Conservation (phyloP, 2,888 invertebrate genomes). For the Apotomis capreana region DNA sequence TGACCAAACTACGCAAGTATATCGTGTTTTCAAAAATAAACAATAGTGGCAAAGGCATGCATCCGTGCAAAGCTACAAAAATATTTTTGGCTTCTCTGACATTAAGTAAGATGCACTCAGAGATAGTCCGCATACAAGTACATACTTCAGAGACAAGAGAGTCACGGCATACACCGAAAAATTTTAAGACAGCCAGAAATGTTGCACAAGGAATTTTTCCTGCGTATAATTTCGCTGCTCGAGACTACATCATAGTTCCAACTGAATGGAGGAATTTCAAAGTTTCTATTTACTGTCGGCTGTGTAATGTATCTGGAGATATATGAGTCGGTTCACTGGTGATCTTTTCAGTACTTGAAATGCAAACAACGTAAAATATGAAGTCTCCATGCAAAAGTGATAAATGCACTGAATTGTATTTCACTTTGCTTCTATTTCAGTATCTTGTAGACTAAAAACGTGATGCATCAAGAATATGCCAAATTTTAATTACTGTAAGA, state of each 20-base stretch:
- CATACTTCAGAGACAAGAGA: slow-evolving; percentile 15
- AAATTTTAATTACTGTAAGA: background rate
- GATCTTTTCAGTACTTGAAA: slow-evolving; percentile 26
- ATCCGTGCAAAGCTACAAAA: no score
- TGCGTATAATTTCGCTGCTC: slow-evolving; percentile 14
- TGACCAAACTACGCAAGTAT: no score
- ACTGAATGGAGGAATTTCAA: slow-evolving; percentile 11
- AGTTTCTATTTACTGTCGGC: slow-evolving; percentile 15
- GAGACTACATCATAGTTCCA: slow-evolving; percentile 8
- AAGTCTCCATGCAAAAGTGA: slow-evolving; percentile 7
- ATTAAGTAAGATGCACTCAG: slow-evolving; percentile 3
- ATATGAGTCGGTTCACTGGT: slow-evolving; percentile 1
- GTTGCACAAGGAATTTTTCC: slow-evolving; percentile 9
- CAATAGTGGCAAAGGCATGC: no score
- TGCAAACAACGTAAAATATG: slow-evolving; percentile 8
- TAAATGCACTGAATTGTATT: slow-evolving; percentile 13
- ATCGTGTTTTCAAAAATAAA: no score
- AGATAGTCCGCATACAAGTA: background rate
- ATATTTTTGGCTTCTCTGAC: no score
- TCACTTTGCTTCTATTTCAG: background rate
- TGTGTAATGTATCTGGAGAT: slow-evolving; percentile 9
- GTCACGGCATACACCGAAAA: slow-evolving; percentile 9
- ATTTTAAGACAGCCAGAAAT: slow-evolving; percentile 13
- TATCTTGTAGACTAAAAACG: background rate
- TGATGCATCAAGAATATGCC: background rate